phyloP scores from a whole-genome alignment of 2,797 vertebrate species.

The Typhlichthys eigenmanni region DNA sequence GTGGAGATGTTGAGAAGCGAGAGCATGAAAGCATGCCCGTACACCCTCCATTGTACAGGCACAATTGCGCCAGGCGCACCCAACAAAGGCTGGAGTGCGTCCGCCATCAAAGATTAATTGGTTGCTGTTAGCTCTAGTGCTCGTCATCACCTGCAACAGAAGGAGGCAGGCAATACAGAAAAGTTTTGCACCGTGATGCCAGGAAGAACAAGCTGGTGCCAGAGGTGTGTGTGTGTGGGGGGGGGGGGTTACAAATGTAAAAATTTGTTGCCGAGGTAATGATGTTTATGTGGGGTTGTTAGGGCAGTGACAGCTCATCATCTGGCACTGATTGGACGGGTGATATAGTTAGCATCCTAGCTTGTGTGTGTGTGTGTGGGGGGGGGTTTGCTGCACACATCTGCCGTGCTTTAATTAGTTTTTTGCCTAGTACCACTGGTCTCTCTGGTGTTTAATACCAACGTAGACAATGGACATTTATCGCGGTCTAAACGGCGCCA shows the following conservation, averaged over 20 bases:
- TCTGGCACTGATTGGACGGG: slow-evolving; percentile 52
- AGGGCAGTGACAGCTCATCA: slow-evolving; percentile 53
- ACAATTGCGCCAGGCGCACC: slow-evolving; percentile 42
- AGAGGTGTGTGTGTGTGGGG: neutral
- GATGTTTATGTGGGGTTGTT: slow-evolving; percentile 60
- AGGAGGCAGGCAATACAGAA: slow-evolving; percentile 47
- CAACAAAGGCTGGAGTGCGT: slow-evolving; percentile 68
- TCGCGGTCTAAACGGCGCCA: slow-evolving; percentile 62
- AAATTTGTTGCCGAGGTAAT: slow-evolving; percentile 48
- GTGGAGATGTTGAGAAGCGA: slow-evolving; percentile 15
- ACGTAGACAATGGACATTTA: slow-evolving; percentile 60
- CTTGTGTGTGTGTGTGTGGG: neutral
- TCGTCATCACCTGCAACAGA: slow-evolving; percentile 66
- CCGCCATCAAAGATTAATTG: slow-evolving; percentile 74
- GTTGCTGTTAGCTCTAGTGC: slow-evolving; percentile 58
- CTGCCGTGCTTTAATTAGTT: slow-evolving; percentile 77
- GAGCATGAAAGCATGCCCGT: slow-evolving; percentile 49
- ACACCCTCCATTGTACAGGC: slow-evolving; percentile 52
- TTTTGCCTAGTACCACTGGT: slow-evolving; percentile 62
- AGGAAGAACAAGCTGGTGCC: slow-evolving; percentile 47
- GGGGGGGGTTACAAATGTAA: slow-evolving; percentile 25
- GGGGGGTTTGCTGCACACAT: slow-evolving; percentile 60
- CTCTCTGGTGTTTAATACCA: slow-evolving; percentile 74
- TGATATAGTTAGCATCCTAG: slow-evolving; percentile 59
- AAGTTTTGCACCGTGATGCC: slow-evolving; percentile 33